A percentile compares a stretch with the other conserved stretches of the same genome.
phyloP scores from a whole-genome alignment of 1,140 invertebrate species.

The Drosophila serrata region DNA sequence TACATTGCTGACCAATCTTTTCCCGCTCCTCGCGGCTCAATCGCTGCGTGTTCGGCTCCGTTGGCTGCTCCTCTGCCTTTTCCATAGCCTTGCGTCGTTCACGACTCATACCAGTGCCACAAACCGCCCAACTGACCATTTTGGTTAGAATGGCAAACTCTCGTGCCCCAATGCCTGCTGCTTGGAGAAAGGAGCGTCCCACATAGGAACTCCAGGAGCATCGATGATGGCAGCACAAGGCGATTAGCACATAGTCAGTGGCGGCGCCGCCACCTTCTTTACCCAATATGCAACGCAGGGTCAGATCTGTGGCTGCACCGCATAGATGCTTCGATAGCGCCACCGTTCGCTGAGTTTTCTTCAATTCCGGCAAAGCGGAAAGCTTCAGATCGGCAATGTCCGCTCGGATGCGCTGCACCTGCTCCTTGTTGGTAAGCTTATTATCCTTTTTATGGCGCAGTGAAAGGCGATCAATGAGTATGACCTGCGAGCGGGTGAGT shows the following conservation, averaged over 20 bases:
- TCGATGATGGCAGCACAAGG: conserved; percentile 95
- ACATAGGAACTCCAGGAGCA: conserved; percentile 90
- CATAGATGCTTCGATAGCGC: conserved; percentile 95
- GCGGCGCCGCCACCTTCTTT: conserved; percentile 70
- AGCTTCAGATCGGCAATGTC: conserved; percentile 91
- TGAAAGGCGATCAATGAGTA: conserved; percentile 92
- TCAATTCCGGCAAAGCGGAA: conserved; percentile 86
- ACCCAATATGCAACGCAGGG: conserved; percentile 88
- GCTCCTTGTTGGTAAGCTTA: conserved; percentile 86
- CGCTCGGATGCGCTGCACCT: conserved; percentile 88
- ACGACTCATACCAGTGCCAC: conserved; percentile 88
- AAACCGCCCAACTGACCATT: conserved; percentile 94
- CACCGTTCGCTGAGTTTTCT: conserved; percentile 86
- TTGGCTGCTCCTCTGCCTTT: conserved; percentile 66
- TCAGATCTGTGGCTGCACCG: conserved; percentile 92
- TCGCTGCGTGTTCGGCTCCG: conserved; percentile 64
- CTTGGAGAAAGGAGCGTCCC: conserved; percentile 87
- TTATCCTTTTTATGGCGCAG: conserved; percentile 93
- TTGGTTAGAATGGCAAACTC: conserved; percentile 92
- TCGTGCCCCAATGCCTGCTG: conserved; percentile 87
- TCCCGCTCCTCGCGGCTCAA: conserved; percentile 86
- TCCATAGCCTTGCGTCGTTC: conserved; percentile 82
- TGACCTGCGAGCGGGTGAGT: conserved; percentile 86
- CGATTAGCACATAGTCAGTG: conserved; percentile 89
- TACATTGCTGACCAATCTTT: conserved; percentile 90